Conservation (phyloP, 2,888 invertebrate species). For the Caenorhabditis becei region DNA sequence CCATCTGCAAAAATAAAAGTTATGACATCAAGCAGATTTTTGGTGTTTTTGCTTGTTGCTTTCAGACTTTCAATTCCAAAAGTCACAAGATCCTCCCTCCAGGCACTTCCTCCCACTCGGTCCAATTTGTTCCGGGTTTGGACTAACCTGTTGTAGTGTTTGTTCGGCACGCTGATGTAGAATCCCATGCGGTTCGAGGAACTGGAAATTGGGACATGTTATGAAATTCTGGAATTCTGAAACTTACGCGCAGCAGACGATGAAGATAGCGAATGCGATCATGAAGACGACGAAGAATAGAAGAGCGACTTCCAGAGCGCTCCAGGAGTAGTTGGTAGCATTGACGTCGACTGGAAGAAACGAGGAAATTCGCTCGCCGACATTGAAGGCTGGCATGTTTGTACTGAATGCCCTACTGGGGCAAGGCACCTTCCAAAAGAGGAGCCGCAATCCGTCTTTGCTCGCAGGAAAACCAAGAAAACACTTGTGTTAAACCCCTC, state of each 20-base stretch:
- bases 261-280: conserved; percentile 56
- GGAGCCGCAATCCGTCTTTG: conserved; percentile 3
- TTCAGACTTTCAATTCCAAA: background rate
- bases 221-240: background rate
- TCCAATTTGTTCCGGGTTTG: conserved; percentile 14
- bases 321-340: conserved; percentile 55
- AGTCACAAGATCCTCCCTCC: conserved; percentile 12
- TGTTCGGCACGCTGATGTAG: conserved; percentile 62
- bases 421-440: conserved; percentile 19
- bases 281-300: conserved; percentile 59
- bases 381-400: conserved; percentile 41
- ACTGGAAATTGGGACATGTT: conserved; percentile 27
- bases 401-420: conserved; percentile 7
- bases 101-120: background rate
- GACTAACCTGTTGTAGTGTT: conserved; percentile 58
- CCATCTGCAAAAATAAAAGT: conserved; percentile 52
- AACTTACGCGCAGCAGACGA: conserved; percentile 64
- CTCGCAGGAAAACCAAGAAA: too few species aligned
- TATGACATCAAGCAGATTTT: conserved; percentile 38
- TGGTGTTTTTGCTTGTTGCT: conserved; percentile 14
- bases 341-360: conserved; percentile 57
- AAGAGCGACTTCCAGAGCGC: conserved; percentile 46
- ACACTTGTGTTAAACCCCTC: conserved; percentile 52
- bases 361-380: conserved; percentile 21
- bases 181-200: conserved; percentile 60